Conservation (phyloP, 2,888 invertebrate genomes). For the Heliothis peltigera region DNA sequence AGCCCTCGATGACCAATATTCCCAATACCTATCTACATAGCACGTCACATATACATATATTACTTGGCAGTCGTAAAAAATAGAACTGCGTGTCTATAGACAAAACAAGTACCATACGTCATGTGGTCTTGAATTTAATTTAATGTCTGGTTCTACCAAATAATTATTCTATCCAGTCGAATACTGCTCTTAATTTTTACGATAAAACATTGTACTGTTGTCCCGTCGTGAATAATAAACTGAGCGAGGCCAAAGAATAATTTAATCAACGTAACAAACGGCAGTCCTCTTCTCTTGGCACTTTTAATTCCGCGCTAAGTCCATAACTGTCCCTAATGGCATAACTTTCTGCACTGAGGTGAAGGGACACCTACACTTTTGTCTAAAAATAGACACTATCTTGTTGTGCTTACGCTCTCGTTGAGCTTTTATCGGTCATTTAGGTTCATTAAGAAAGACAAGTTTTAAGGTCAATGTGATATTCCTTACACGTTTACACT, state of each 20-base stretch:
- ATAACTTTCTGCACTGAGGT: slow-evolving; percentile 26
- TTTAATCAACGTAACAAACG: slow-evolving; percentile 42
- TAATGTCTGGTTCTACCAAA: no score
- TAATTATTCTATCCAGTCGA: not conserved
- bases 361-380: not conserved
- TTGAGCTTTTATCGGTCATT: not conserved
- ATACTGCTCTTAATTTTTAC: slow-evolving; percentile 6
- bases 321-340: slow-evolving; percentile 18
- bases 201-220: slow-evolving; percentile 6
- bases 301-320: slow-evolving; percentile 30
- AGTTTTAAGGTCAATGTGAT: no score
- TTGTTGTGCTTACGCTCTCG: not conserved
- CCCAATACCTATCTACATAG: no score
- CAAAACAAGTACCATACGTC: no score
- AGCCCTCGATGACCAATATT: no score
- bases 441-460: not conserved
- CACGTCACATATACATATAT: no score
- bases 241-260: slow-evolving; percentile 26
- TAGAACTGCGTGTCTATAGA: no score
- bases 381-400: not conserved
- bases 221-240: slow-evolving; percentile 34
- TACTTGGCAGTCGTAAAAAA: no score
- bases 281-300: slow-evolving; percentile 13
- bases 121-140: no score
- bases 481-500: no score